These are phyloP conservation scores for Platycheirus albimanus DNA, from an alignment of 2,888 invertebrate genomes.

Conservation along the genomic window DNA sequence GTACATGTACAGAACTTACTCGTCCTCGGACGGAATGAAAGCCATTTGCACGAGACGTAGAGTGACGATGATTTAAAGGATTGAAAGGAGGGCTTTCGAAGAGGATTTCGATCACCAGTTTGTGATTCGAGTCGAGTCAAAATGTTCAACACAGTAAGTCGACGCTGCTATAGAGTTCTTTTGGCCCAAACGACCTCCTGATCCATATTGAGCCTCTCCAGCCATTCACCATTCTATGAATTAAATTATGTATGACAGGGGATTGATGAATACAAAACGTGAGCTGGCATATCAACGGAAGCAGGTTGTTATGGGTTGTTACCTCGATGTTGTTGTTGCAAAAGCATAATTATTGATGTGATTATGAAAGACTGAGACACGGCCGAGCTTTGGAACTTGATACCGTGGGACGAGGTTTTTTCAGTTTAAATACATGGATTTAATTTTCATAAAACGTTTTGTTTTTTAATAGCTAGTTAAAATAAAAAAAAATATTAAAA, in stretches of 20 bases:
- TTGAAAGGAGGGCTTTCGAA: neutral
- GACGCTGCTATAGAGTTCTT: neutral
- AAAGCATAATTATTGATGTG: neutral
- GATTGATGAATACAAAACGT: constrained; percentile 22
- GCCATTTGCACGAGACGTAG: neutral
- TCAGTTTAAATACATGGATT: no score
- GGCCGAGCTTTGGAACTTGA: neutral
- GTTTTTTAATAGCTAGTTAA: no score
- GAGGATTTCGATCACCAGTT: constrained; percentile 18
- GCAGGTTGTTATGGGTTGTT: constrained; percentile 14
- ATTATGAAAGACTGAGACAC: neutral
- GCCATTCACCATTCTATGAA: constrained; percentile 24
- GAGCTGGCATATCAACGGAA: constrained; percentile 13
- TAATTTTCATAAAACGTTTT: neutral
- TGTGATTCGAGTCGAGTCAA: constrained; percentile 18
- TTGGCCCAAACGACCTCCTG: neutral
- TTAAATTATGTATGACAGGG: constrained; percentile 23
- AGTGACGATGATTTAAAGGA: neutral
- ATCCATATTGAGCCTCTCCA: constrained; percentile 11
- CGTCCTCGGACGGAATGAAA: neutral
- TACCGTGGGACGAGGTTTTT: constrained; percentile 10
- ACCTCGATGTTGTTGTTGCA: constrained; percentile 8
- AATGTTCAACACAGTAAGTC: neutral
- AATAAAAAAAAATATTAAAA: no score
- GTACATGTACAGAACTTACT: no score